A percentile compares a stretch with the other conserved stretches of the same genome.
Evolutionary conservation across 2,888 invertebrate genomes (phyloP).

Genomic region (Stratiomys singularior): DNA sequence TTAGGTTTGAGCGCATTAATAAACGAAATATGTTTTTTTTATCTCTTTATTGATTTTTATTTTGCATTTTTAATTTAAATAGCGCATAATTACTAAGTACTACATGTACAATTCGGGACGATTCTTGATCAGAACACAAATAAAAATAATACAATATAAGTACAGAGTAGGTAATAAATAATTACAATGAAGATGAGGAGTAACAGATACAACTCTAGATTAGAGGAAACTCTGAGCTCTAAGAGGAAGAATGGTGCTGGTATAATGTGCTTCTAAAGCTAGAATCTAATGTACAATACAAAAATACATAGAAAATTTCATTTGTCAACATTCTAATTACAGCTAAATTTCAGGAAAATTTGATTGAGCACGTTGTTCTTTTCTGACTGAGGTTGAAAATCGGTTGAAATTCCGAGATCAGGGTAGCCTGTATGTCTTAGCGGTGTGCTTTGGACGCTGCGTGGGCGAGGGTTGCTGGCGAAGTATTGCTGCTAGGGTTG

Average conservation of each 20-base stretch:
- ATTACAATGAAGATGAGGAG: constrained; percentile 45
- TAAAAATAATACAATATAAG: constrained; percentile 40
- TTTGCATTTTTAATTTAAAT: constrained; percentile 40
- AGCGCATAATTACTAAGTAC: constrained; percentile 27
- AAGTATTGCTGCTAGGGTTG: too few species aligned
- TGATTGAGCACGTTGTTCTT: not conserved
- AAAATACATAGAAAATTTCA: constrained; percentile 33
- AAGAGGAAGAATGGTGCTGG: constrained; percentile 27
- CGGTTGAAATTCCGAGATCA: not conserved
- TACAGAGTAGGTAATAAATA: constrained; percentile 40
- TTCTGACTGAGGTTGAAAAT: not conserved
- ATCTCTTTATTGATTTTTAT: constrained; percentile 37
- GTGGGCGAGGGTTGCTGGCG: too few species aligned
- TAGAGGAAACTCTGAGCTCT: constrained; percentile 39
- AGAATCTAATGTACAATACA: constrained; percentile 31
- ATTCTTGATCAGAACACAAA: constrained; percentile 35
- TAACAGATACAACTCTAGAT: constrained; percentile 24
- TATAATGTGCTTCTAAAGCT: constrained; percentile 14
- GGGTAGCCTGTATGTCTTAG: not conserved
- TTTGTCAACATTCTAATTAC: constrained; percentile 7
- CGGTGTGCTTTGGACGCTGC: too few species aligned
- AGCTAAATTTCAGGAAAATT: not conserved
- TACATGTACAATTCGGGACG: constrained; percentile 29
- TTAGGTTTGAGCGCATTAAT: too few species aligned
- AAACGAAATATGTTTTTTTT: not conserved